phyloP scores from a whole-genome alignment of 1,140 invertebrate species.

The Episyrphus balteatus region DNA sequence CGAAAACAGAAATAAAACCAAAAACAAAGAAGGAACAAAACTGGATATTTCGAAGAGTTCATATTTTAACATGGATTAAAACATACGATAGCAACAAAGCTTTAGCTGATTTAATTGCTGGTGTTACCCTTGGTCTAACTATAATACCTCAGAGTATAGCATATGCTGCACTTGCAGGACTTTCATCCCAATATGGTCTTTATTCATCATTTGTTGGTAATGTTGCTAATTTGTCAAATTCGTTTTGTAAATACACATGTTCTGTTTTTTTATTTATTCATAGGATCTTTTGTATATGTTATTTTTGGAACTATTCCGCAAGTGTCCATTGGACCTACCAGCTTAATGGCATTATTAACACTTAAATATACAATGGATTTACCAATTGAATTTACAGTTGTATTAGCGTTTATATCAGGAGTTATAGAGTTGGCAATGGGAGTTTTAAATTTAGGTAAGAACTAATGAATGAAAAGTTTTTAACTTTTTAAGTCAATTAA shows the following conservation, averaged over 20 bases:
- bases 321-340: conserved; percentile 82
- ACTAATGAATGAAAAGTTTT: background rate
- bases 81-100: conserved; percentile 47
- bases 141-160: conserved; percentile 78
- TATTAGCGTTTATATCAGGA: conserved; percentile 67
- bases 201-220: conserved; percentile 32
- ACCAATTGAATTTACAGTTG: conserved; percentile 61
- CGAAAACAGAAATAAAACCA: no score
- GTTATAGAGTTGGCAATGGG: conserved; percentile 68
- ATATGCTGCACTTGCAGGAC: conserved; percentile 64
- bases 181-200: conserved; percentile 51
- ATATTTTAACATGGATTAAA: conserved; percentile 51
- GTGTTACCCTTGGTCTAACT: conserved; percentile 66
- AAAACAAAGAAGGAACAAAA: conserved; percentile 20
- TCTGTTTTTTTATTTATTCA: conserved; percentile 8
- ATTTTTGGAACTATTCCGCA: conserved; percentile 83
- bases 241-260: background rate
- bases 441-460: conserved; percentile 29
- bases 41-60: conserved; percentile 37
- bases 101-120: conserved; percentile 58
- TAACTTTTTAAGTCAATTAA: background rate
- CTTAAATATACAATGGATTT: conserved; percentile 59
- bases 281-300: conserved; percentile 76
- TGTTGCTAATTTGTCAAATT: background rate
- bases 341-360: conserved; percentile 66